phyloP scores from a whole-genome alignment of 2,797 vertebrate genomes.

The Gadopsis bispinosus region DNA sequence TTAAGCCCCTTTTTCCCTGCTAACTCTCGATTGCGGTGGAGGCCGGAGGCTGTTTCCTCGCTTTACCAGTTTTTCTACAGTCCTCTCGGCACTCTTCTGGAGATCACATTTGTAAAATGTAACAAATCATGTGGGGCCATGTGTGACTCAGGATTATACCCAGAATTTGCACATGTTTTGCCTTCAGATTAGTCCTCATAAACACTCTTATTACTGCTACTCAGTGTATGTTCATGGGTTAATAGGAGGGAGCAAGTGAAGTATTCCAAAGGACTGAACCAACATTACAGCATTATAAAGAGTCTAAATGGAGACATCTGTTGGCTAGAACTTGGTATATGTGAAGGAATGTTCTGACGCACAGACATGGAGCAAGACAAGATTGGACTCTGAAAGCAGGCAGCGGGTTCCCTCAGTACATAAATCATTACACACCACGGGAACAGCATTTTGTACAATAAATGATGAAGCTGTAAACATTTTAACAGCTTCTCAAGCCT shows the following conservation, averaged over 20 bases:
- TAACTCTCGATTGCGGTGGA: neutral
- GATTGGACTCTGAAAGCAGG: constrained; percentile 5
- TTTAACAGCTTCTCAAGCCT: constrained; percentile 22
- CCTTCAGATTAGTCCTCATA: constrained; percentile 29
- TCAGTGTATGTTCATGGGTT: neutral
- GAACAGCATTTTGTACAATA: constrained; percentile 12
- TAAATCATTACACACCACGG: constrained; percentile 30
- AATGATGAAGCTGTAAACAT: constrained; percentile 32
- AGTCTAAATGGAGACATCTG: neutral
- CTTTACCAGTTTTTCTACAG: neutral
- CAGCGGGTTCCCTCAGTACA: constrained; percentile 2
- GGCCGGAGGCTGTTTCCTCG: constrained; percentile 12
- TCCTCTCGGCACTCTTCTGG: neutral
- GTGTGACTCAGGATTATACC: constrained; percentile 9
- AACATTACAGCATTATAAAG: constrained; percentile 1
- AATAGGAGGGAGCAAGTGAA: constrained; percentile 6
- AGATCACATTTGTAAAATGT: constrained; percentile 40
- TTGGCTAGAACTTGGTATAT: neutral
- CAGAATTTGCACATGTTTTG: constrained; percentile 26
- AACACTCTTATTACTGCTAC: neutral
- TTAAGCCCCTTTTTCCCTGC: neutral
- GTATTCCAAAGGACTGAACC: neutral
- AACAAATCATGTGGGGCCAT: constrained; percentile 22
- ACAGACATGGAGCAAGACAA: too few relatives aligned
- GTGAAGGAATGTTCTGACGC: too few relatives aligned